A percentile compares a stretch with the other conserved stretches of the same genome.
Evolutionary conservation across 2,797 vertebrate genomes (phyloP).

Genomic region (Rhyacichthys aspro): DNA sequence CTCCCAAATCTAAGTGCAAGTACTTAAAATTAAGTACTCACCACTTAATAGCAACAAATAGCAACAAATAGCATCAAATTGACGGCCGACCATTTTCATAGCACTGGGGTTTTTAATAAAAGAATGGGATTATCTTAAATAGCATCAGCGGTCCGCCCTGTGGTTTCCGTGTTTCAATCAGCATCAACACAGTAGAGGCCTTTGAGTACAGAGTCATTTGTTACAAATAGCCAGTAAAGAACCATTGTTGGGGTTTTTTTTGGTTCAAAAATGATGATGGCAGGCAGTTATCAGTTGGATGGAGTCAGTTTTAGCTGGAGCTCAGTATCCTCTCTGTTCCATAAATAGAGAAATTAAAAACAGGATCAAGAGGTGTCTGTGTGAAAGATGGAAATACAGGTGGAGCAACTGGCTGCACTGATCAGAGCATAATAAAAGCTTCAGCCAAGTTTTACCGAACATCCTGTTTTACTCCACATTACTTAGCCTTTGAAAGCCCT

Average conservation of each 20-base stretch:
- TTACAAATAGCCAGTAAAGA: conserved; percentile 48
- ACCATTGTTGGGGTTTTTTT: conserved; percentile 66
- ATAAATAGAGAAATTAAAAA: conserved; percentile 69
- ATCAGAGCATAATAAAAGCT: conserved; percentile 66
- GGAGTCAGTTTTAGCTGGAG: conserved; percentile 54
- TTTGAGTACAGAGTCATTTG: conserved; percentile 49
- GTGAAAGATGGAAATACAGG: conserved; percentile 29
- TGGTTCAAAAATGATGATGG: conserved; percentile 52
- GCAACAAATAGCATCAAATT: conserved; percentile 9
- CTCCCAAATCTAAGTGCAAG: too few relatives aligned
- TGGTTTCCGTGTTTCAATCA: conserved; percentile 22
- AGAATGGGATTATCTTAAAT: conserved; percentile 23
- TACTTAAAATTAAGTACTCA: too few relatives aligned
- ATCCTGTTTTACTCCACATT: conserved; percentile 37
- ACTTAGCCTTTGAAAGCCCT: too few relatives aligned
- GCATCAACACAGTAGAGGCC: conserved; percentile 52
- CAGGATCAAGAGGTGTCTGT: conserved; percentile 45
- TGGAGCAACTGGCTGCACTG: conserved; percentile 51
- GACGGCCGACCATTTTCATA: conserved; percentile 5
- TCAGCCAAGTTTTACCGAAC: conserved; percentile 48
- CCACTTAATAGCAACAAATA: background rate
- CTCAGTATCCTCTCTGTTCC: conserved; percentile 67
- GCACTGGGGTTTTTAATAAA: conserved; percentile 25
- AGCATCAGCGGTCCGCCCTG: conserved; percentile 27
- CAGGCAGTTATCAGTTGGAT: conserved; percentile 56